Evolutionary conservation across 1,140 invertebrate species (phyloP), one percentile per base, ranked within the genome.

Genomic region (Brachionus calyciflorus): DNA sequence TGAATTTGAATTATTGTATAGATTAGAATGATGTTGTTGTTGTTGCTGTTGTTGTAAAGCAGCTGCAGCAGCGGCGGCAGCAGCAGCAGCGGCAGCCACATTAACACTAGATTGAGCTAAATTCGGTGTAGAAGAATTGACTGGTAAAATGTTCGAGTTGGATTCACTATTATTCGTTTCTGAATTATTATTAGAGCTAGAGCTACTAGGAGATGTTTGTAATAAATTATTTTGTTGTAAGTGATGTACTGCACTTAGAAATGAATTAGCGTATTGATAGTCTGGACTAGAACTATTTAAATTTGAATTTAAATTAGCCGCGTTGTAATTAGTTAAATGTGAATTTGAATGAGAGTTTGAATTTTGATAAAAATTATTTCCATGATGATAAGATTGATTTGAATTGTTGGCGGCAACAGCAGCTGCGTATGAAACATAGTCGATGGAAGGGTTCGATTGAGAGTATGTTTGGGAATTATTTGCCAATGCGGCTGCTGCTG

Each of bases 101-200:
- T 28, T 55, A 24, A 33, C 69, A 12, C 46, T 28, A 7, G 69
- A 49, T 37, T 73, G 69, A 9, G 69, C 51, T 19, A 73, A 28
- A 73, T 73, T 73, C 1, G 69, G 69, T n/a, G 69, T 73, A 9
- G 69, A 73, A 4, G 69, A 73, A 30, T 73, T 73, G 21, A 73
- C 69, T 14, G 69, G 69, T 19, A 73, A 33, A 12, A 57, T 14
- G 14, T 46, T 46, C 4, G 60, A 41, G 1, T 41, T 19, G 19
- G 14, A 17, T 37, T 28, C 33, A 37, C 44, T 65, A 37, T 41
- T 44, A 3, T 24, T 44, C 21, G 60, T 3, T n/a, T 51, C 69
- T 7, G 69, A 26, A 73, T 73, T 55, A 14, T 40, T 51, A 17
- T 60, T 60, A 2, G 55, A 60, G 14, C 41, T 60, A 2, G 55